phyloP scores from a whole-genome alignment of 2,888 invertebrate species.

The Apoda limacodes region DNA sequence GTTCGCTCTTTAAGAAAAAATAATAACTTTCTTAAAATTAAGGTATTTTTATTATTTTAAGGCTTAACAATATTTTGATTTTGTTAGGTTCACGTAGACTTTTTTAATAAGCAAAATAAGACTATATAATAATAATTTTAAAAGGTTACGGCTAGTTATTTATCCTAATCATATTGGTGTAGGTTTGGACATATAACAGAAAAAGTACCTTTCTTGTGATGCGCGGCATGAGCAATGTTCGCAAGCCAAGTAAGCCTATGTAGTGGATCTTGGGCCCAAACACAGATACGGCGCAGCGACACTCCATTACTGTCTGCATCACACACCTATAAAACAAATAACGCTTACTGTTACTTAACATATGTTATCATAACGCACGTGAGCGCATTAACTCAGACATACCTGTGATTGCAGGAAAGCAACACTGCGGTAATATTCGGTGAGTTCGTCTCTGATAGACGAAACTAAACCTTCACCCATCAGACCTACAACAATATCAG shows the following conservation, averaged over 20 bases:
- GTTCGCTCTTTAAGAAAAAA: too few relatives aligned
- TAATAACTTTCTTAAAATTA: too few relatives aligned
- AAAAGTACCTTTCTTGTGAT: slow-evolving; percentile 76
- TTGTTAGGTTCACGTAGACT: too few relatives aligned
- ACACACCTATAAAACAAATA: slow-evolving; percentile 37
- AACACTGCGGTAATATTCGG: slow-evolving; percentile 89
- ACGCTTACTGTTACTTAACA: not conserved
- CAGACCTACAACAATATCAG: slow-evolving; percentile 55
- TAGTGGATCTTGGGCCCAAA: slow-evolving; percentile 88
- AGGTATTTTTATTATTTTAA: too few relatives aligned
- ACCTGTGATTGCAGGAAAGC: slow-evolving; percentile 91
- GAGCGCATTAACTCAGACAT: slow-evolving; percentile 24
- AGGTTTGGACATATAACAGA: not conserved
- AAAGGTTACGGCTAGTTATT: not conserved
- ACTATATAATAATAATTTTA: not conserved
- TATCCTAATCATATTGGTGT: too few relatives aligned
- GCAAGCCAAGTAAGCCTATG: slow-evolving; percentile 85
- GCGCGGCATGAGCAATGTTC: slow-evolving; percentile 84
- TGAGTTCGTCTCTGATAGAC: slow-evolving; percentile 85
- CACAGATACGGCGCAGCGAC: slow-evolving; percentile 79
- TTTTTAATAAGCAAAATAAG: too few relatives aligned
- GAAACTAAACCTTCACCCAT: slow-evolving; percentile 90
- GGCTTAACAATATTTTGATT: too few relatives aligned
- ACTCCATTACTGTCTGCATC: slow-evolving; percentile 56
- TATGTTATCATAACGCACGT: not conserved